These are phyloP conservation scores for Virgularia gustaviana DNA, from an alignment of 92 coral and sea anemone genomes.

Conservation along the genomic window DNA sequence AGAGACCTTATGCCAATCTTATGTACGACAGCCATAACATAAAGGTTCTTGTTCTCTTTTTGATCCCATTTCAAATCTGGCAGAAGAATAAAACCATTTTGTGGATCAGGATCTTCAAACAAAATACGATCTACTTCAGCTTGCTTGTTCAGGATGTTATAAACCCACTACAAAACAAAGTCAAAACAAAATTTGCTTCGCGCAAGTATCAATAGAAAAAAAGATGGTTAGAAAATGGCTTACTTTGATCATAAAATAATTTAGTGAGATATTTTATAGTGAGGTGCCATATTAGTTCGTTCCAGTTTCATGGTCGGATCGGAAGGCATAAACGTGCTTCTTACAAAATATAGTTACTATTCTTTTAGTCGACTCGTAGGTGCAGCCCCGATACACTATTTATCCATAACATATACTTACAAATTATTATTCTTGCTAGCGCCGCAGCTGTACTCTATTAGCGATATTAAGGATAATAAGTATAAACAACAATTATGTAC, in stretches of 20 bases:
- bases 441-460: neutral
- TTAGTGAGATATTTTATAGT: too few species aligned
- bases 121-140: conserved; percentile 84
- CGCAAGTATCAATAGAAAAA: neutral
- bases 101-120: conserved; percentile 79
- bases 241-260: too few species aligned
- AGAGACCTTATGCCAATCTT: conserved; percentile 68
- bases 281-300: too few species aligned
- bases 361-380: too few species aligned
- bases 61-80: conserved; percentile 98
- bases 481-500: conserved; percentile 40
- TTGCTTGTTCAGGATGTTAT: conserved; percentile 86
- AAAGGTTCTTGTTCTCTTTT: conserved; percentile 75
- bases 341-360: too few species aligned
- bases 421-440: neutral
- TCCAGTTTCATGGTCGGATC: too few species aligned
- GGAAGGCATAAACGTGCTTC: too few species aligned
- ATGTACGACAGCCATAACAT: conserved; percentile 81
- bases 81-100: conserved; percentile 78
- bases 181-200: too few species aligned
- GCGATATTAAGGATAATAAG: neutral
- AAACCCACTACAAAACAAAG: conserved; percentile 76
- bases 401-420: too few species aligned
- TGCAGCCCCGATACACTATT: too few species aligned
- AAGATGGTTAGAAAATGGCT: too few species aligned